Conservation (phyloP, 2,888 invertebrate genomes). For the Aplocera efformata region DNA sequence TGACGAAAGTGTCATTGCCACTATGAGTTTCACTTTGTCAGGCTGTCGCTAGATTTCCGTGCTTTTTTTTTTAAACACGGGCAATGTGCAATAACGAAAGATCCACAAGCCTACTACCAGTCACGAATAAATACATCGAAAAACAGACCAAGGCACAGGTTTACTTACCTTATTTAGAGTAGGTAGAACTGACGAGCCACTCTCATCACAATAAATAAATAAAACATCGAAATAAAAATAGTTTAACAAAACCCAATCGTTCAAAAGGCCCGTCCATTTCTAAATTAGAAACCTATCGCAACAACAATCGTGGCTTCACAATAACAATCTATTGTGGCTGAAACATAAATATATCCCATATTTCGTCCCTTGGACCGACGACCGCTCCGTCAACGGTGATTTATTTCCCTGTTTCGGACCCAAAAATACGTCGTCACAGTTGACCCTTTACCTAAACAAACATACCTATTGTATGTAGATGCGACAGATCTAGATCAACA, state of each 20-base stretch:
- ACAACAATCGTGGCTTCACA: slow-evolving; percentile 31
- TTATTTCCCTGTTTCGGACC: slow-evolving; percentile 30
- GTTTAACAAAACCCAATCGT: slow-evolving; percentile 28
- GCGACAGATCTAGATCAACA: slow-evolving; percentile 67
- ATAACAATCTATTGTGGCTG: slow-evolving; percentile 32
- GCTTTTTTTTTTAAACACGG: no score
- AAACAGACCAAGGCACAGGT: slow-evolving; percentile 4
- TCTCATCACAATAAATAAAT: slow-evolving; percentile 20
- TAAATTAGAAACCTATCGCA: slow-evolving; percentile 32
- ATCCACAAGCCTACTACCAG: no score
- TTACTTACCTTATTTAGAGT: slow-evolving; percentile 7
- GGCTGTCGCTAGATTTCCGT: no score
- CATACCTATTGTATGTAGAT: slow-evolving; percentile 30
- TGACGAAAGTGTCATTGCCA: no score
- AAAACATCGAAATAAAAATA: slow-evolving; percentile 20
- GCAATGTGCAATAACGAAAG: no score
- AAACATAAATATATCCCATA: slow-evolving; percentile 33
- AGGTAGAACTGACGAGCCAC: slow-evolving; percentile 5
- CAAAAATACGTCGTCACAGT: slow-evolving; percentile 31
- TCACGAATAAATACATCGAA: slow-evolving; percentile 13
- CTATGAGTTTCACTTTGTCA: no score
- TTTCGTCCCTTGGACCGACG: slow-evolving; percentile 29
- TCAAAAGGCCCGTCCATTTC: slow-evolving; percentile 30
- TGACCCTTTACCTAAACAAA: slow-evolving; percentile 40
- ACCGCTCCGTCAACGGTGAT: slow-evolving; percentile 31